phyloP scores from a whole-genome alignment of 2,888 invertebrate species.

The Brachynemurus nebulosus region DNA sequence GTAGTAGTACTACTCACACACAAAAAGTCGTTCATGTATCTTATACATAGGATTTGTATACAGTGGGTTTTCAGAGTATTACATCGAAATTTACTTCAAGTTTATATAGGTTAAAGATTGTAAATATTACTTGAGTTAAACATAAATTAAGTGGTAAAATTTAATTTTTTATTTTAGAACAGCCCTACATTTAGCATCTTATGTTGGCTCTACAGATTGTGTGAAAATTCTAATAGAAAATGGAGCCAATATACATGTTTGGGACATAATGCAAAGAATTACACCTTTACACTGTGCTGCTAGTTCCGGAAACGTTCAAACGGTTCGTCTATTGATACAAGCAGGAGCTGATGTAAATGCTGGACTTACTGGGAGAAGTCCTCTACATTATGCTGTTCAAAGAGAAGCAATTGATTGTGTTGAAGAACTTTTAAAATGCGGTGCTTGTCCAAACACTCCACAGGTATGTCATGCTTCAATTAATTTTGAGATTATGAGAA shows the following conservation, averaged over 20 bases:
- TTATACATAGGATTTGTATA: too few species aligned
- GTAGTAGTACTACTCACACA: too few species aligned
- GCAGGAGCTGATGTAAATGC: slow-evolving; percentile 70
- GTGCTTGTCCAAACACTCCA: slow-evolving; percentile 70
- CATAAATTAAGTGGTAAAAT: too few species aligned
- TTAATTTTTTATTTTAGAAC: slow-evolving; percentile 41
- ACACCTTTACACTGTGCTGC: slow-evolving; percentile 70
- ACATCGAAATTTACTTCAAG: too few species aligned
- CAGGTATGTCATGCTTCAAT: slow-evolving; percentile 39
- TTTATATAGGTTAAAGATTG: too few species aligned
- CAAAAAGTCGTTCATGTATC: too few species aligned
- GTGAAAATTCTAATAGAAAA: slow-evolving; percentile 52
- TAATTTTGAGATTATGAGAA: too few species aligned
- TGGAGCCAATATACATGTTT: slow-evolving; percentile 54
- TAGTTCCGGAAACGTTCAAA: slow-evolving; percentile 43
- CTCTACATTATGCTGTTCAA: slow-evolving; percentile 73
- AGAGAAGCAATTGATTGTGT: slow-evolving; percentile 63
- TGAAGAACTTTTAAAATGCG: slow-evolving; percentile 53
- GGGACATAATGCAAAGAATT: slow-evolving; percentile 55
- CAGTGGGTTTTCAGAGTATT: too few species aligned
- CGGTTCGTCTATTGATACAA: slow-evolving; percentile 48
- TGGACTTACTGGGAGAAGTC: slow-evolving; percentile 50
- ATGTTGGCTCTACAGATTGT: slow-evolving; percentile 57
- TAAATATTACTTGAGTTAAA: too few species aligned
- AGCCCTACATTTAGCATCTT: slow-evolving; percentile 65